Base-by-base conservation (phyloP, 2,113 vertebrate species). In the Syngnathoides biaculeatus region DNA sequence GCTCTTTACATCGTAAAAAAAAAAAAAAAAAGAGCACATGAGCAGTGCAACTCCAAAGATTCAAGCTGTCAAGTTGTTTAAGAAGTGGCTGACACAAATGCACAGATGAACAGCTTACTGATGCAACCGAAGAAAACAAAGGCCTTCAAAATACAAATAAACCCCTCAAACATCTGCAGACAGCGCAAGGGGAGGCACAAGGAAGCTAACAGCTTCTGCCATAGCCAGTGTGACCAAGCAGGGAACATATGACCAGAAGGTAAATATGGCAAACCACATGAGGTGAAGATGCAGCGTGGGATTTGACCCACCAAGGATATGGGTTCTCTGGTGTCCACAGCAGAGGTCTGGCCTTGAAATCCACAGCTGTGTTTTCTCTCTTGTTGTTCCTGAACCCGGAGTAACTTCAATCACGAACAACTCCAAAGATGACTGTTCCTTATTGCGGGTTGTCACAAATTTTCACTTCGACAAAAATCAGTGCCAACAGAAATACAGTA, bases 281-380 rank as follows among this genome's bases (percentile, higher is more conserved):
- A 74, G 71, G 70, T 22, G 30, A 67, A 70, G 81, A 82, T 65
- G 78, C 68, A 52, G 69, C 61, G 20, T 70, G 47, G 69, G 76
- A 45, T 69, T 77, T 12, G 42, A 82, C 85, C 86, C 77, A 79
- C 79, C 22, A 22, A 72, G 74, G 68, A 69, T 59, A 82, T 55
- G 65, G 80, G 71, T 77, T 75, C 83, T 81, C 68, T 58, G 78
- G 71, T 39, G 79, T 80, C 68, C 72, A 39, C 56, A 30, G 71
- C 68, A 64, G 78, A 82, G 80, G 74, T 70, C 57, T 69, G 74
- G 30, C 63, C 64, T 59, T 62, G 48, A 78, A 57, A 22, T 69
- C 79, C 79, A 85, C 91, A 92, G 91, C 91, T 92, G 90, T 92
- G 89, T 83, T 84, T 81, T 74, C 80, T 76, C 81, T 90, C 87